Evolutionary conservation across 2,113 vertebrate genomes (phyloP).

Genomic region (Podiceps cristatus): DNA sequence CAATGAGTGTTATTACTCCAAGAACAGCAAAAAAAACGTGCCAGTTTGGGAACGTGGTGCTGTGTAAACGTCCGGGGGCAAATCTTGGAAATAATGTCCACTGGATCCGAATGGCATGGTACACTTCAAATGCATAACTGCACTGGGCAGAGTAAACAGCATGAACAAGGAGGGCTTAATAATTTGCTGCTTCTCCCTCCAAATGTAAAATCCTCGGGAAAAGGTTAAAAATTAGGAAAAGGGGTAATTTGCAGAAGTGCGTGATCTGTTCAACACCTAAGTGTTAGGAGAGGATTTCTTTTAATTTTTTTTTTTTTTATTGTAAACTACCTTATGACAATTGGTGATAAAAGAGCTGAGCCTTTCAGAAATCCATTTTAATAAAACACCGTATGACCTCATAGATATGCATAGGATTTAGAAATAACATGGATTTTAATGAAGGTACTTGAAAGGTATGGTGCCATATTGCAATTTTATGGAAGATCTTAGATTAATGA

Average conservation of each 20-base stretch:
- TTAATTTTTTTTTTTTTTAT: neutral
- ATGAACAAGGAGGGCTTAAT: neutral
- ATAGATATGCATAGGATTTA: constrained; percentile 74
- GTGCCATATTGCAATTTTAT: constrained; percentile 73
- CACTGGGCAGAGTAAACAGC: neutral
- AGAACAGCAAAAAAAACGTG: neutral
- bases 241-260: neutral
- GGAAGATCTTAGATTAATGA: constrained; percentile 77
- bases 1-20: neutral
- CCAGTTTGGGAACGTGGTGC: neutral
- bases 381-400: constrained; percentile 54
- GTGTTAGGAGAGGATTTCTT: neutral
- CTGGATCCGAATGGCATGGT: neutral
- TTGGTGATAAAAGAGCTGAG: constrained; percentile 52
- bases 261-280: neutral
- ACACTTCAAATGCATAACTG: neutral
- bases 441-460: constrained; percentile 68
- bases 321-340: constrained; percentile 49
- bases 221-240: neutral
- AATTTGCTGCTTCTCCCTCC: neutral
- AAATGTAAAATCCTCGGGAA: neutral
- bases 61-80: neutral
- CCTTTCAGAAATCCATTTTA: constrained; percentile 53
- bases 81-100: neutral
- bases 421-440: constrained; percentile 67